These are phyloP conservation scores for Temnothorax nylanderi DNA, from an alignment of 1,140 invertebrate genomes.

Conservation along the genomic window DNA sequence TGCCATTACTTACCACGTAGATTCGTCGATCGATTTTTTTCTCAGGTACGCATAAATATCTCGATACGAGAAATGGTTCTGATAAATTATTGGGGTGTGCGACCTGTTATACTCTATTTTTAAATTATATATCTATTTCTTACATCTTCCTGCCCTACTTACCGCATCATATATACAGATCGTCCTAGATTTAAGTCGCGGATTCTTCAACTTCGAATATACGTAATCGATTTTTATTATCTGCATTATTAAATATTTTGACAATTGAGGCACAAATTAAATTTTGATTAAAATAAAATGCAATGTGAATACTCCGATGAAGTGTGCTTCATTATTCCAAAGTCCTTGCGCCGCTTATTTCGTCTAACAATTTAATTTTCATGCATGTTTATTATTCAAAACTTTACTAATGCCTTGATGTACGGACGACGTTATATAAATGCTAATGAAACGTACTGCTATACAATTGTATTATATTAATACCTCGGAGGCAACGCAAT, in stretches of 20 bases:
- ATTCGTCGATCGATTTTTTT: background rate
- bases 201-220: constrained; percentile 19
- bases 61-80: background rate
- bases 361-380: constrained; percentile 24
- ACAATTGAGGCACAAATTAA: background rate
- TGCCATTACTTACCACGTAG: too few relatives aligned
- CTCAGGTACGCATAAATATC: background rate
- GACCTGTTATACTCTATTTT: constrained; percentile 40
- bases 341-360: background rate
- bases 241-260: constrained; percentile 21
- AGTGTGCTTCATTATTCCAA: background rate
- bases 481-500: constrained; percentile 1
- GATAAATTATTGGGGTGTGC: constrained; percentile 29
- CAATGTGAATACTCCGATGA: background rate
- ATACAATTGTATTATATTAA: constrained; percentile 30
- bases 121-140: constrained; percentile 48
- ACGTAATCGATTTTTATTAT: constrained; percentile 21
- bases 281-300: background rate
- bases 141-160: constrained; percentile 41
- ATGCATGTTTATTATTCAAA: constrained; percentile 3
- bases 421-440: constrained; percentile 39
- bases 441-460: constrained; percentile 24
- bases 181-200: constrained; percentile 26
- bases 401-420: constrained; percentile 25
- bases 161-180: constrained; percentile 10